Conservation (phyloP, 2,113 vertebrate species). For the Machaerirhynchus nigripectus region DNA sequence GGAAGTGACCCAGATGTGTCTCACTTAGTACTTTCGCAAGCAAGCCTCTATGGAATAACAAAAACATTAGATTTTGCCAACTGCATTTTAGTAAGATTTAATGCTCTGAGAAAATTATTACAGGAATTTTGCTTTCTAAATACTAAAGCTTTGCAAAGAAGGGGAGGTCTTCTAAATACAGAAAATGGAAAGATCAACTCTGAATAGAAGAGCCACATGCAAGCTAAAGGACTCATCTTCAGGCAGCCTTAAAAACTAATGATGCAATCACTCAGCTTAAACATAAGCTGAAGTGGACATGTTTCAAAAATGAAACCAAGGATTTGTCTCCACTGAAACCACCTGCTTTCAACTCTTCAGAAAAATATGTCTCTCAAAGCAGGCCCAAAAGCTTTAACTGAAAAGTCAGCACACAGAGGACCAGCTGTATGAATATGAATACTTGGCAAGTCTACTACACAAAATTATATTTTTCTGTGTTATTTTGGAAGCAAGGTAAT, state of each 20-base stretch:
- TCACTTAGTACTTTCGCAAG: background rate
- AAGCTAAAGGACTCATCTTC: background rate
- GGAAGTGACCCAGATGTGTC: background rate
- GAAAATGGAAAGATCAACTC: background rate
- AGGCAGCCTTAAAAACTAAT: background rate
- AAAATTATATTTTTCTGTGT: background rate
- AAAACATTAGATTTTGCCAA: background rate
- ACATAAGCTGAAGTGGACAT: background rate
- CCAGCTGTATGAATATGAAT: background rate
- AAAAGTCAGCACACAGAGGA: background rate
- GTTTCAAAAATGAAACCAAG: background rate
- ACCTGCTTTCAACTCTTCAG: background rate
- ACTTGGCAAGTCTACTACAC: background rate
- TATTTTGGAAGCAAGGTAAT: background rate
- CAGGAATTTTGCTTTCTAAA: background rate
- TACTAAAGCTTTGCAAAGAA: background rate
- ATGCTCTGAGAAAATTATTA: background rate
- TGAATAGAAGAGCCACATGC: background rate
- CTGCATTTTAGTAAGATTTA: background rate
- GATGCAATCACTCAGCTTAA: background rate
- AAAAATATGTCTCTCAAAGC: background rate
- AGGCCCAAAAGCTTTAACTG: background rate
- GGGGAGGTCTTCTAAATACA: background rate
- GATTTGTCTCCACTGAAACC: background rate
- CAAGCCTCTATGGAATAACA: background rate